These are phyloP conservation scores for Spisula subtruncata DNA, from an alignment of 2,888 invertebrate genomes.

Conservation along the genomic window DNA sequence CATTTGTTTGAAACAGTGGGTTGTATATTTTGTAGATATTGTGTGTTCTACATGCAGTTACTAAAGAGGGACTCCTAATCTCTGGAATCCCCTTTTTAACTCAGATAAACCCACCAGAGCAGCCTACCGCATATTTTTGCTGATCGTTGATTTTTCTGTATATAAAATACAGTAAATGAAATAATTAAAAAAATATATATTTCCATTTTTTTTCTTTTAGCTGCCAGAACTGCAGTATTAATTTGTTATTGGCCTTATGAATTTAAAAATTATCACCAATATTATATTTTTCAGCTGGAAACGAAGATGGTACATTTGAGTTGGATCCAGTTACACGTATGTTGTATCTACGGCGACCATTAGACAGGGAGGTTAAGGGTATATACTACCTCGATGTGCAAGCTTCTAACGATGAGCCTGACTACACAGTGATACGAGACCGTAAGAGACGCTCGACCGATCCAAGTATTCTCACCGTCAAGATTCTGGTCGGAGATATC, in stretches of 20 bases:
- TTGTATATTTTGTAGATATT: too few relatives aligned
- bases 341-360: conserved; percentile 91
- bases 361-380: conserved; percentile 93
- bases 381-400: conserved; percentile 93
- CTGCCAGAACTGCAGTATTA: not conserved
- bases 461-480: conserved; percentile 91
- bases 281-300: conserved; percentile 88
- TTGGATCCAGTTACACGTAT: conserved; percentile 93
- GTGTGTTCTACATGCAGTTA: too few relatives aligned
- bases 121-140: too few relatives aligned
- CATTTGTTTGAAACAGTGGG: too few relatives aligned
- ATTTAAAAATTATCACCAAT: too few relatives aligned
- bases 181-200: too few relatives aligned
- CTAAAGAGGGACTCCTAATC: too few relatives aligned
- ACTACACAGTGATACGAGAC: conserved; percentile 77
- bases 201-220: not conserved
- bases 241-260: too few relatives aligned
- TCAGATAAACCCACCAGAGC: too few relatives aligned
- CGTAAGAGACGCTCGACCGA: conserved; percentile 88
- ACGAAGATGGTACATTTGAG: conserved; percentile 93
- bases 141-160: too few relatives aligned
- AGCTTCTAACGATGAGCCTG: conserved; percentile 92
- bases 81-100: too few relatives aligned
- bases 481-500: conserved; percentile 90
- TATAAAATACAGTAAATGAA: too few relatives aligned